Conservation (phyloP, 1,140 invertebrate species). For the Periplaneta americana region DNA sequence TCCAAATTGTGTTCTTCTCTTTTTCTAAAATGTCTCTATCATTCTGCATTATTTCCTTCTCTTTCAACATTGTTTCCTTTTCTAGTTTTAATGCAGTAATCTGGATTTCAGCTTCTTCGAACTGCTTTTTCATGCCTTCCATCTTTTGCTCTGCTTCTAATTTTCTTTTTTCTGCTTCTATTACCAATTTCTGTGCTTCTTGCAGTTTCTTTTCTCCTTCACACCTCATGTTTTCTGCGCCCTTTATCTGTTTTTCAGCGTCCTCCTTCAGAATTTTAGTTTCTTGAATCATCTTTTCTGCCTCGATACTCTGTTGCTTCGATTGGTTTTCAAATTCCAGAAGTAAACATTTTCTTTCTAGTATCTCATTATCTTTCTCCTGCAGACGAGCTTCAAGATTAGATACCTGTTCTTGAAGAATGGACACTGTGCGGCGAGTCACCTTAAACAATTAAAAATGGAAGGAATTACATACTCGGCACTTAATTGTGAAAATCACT, state of each 20-base stretch:
- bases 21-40: constrained; percentile 15
- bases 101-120: neutral
- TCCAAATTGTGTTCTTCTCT: constrained; percentile 1
- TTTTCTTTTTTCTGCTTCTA: constrained; percentile 1
- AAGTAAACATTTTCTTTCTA: constrained; percentile 36
- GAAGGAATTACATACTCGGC: neutral
- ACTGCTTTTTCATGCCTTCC: neutral
- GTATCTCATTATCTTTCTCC: constrained; percentile 38
- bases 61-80: constrained; percentile 13
- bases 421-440: neutral
- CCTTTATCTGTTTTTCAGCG: neutral
- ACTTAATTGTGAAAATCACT: no score
- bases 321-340: constrained; percentile 30
- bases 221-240: neutral
- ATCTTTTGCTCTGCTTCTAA: neutral
- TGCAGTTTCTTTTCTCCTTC: neutral
- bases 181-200: neutral
- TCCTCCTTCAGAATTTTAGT: neutral
- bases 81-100: neutral
- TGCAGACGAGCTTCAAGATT: constrained; percentile 17
- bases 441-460: neutral
- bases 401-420: constrained; percentile 24
- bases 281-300: constrained; percentile 8
- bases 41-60: neutral
- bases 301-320: constrained; percentile 18